These are phyloP conservation scores for Sminthurides bifidus DNA, from an alignment of 1,140 invertebrate genomes.

Conservation along the genomic window DNA sequence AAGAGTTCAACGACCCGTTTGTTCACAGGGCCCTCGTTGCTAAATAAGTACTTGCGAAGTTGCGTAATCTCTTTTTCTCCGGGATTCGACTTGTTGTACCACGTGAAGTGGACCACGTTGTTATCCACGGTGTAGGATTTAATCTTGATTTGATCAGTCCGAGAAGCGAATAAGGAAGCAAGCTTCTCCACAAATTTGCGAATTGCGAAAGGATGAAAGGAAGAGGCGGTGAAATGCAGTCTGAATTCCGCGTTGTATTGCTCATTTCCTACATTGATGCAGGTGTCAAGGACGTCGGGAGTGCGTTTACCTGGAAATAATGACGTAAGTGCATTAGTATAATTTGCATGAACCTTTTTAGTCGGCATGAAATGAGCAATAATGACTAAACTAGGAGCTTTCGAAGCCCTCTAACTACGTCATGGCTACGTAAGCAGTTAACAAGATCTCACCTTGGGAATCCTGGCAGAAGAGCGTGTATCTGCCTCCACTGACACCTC, in stretches of 20 bases:
- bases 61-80: conserved; percentile 61
- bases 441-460: background rate
- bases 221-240: conserved; percentile 19
- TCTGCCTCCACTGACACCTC: conserved; percentile 2
- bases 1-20: conserved; percentile 56
- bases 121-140: conserved; percentile 3
- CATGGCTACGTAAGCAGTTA: too few species aligned
- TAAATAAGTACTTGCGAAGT: conserved; percentile 49
- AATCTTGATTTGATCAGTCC: conserved; percentile 6
- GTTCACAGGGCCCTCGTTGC: conserved; percentile 39
- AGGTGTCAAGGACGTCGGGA: conserved; percentile 16
- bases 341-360: background rate
- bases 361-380: background rate
- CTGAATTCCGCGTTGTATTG: conserved; percentile 21
- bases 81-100: conserved; percentile 59
- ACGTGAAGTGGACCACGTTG: conserved; percentile 46
- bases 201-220: conserved; percentile 14
- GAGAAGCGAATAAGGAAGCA: conserved; percentile 40
- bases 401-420: too few species aligned
- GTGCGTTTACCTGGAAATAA: conserved; percentile 18
- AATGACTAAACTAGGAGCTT: background rate
- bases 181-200: conserved; percentile 37
- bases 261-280: background rate
- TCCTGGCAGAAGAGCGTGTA: conserved; percentile 12
- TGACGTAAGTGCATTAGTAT: background rate